Conservation (phyloP, 2,113 vertebrate species). For the Epinephelus cyanopodus region DNA sequence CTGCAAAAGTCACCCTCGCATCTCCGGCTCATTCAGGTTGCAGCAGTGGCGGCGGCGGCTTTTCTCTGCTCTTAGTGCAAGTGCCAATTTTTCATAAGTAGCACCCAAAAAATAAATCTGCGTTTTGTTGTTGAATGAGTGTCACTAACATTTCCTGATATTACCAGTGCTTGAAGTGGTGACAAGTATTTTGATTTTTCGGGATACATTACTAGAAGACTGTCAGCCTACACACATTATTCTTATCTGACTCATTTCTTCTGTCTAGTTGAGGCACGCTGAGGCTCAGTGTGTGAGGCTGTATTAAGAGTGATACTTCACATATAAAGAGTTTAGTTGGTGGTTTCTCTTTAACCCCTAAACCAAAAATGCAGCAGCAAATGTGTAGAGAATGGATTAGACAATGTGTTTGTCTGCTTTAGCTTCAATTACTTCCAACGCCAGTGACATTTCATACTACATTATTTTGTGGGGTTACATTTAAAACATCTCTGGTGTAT, state of each 20-base stretch:
- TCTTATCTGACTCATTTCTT: constrained; percentile 13
- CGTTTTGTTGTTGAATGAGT: not conserved
- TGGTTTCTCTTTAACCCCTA: not conserved
- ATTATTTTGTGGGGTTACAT: no score
- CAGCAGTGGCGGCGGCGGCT: not conserved
- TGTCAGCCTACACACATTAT: constrained; percentile 15
- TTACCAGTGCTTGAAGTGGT: not conserved
- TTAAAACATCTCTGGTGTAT: no score
- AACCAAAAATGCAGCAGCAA: not conserved
- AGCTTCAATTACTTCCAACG: no score
- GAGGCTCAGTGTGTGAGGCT: not conserved
- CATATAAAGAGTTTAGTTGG: not conserved
- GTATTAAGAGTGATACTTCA: not conserved
- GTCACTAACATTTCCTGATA: not conserved
- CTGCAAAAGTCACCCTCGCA: constrained; percentile 20
- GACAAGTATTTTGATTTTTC: constrained; percentile 2
- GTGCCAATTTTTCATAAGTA: not conserved
- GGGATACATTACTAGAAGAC: not conserved
- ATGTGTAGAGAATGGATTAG: no score
- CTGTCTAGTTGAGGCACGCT: not conserved
- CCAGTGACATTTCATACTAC: no score
- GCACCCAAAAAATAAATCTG: not conserved
- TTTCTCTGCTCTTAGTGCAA: not conserved
- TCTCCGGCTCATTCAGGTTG: constrained; percentile 21
- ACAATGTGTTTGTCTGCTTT: no score